A percentile compares a stretch with the other conserved stretches of the same genome.
Evolutionary conservation across 64 coral and sea anemone genomes (phyloP).

Genomic region (Pocillopora verrucosa): DNA sequence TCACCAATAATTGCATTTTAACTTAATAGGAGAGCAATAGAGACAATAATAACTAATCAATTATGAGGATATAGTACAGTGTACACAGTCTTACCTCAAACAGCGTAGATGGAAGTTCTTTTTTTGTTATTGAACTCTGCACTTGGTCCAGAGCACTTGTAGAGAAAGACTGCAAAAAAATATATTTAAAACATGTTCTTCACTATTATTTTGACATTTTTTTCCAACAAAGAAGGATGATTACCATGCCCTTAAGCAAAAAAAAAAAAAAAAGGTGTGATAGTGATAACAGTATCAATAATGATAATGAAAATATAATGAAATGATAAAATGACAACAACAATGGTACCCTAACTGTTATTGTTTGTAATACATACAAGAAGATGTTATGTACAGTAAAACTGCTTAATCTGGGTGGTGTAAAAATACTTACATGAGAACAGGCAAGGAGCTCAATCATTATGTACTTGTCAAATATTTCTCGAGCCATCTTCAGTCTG

Average conservation of each 20-base stretch:
- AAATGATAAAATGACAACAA: no score
- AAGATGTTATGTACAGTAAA: not conserved
- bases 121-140: slow-evolving; percentile 82
- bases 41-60: no score
- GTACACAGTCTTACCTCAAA: slow-evolving; percentile 84
- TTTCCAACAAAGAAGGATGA: no score
- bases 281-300: no score
- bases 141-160: slow-evolving; percentile 80
- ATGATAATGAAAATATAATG: no score
- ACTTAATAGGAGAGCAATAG: no score
- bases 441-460: slow-evolving; percentile 96
- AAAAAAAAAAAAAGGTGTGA: no score
- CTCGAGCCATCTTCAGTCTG: slow-evolving; percentile 78
- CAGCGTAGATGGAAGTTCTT: slow-evolving; percentile 84
- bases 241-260: no score
- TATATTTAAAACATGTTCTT: not conserved
- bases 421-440: slow-evolving; percentile 86
- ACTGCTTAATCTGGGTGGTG: not conserved
- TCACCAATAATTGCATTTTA: no score
- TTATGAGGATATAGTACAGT: not conserved
- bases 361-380: not conserved
- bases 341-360: not conserved
- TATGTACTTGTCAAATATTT: slow-evolving; percentile 98
- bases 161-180: slow-evolving; percentile 78
- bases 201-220: no score